Percentiles rank a stretch among this genome's conserved stretches.
Conservation (phyloP, 2,113 vertebrate species). For the Alethe diademata region DNA sequence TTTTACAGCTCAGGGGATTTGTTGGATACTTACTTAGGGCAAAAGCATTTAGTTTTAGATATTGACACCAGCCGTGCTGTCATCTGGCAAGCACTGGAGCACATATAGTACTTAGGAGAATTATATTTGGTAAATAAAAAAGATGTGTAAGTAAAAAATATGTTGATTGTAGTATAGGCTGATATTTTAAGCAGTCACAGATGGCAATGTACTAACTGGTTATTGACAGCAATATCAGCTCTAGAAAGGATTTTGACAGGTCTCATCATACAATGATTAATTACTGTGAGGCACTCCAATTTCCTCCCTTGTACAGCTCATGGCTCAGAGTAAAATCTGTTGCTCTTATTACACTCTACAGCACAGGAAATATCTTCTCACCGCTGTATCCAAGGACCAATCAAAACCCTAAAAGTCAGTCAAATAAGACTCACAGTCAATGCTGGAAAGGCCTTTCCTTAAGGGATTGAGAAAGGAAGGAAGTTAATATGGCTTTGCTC, state of each 20-base stretch:
- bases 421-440: slow-evolving; percentile 46
- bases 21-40: not conserved
- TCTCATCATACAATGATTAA: slow-evolving; percentile 92
- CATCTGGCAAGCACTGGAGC: slow-evolving; percentile 2
- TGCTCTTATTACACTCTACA: slow-evolving; percentile 78
- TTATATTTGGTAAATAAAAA: slow-evolving; percentile 61
- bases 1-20: slow-evolving; percentile 17
- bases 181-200: slow-evolving; percentile 91
- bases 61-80: not conserved
- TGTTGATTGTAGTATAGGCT: slow-evolving; percentile 67
- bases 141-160: slow-evolving; percentile 74
- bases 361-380: slow-evolving; percentile 78
- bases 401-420: slow-evolving; percentile 59
- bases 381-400: slow-evolving; percentile 65
- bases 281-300: slow-evolving; percentile 86
- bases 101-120: slow-evolving; percentile 15
- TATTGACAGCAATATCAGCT: slow-evolving; percentile 90
- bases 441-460: not conserved
- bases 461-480: not conserved
- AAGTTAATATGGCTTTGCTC: not conserved
- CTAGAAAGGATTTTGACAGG: slow-evolving; percentile 89
- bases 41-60: not conserved
- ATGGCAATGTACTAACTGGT: slow-evolving; percentile 78
- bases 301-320: slow-evolving; percentile 84
- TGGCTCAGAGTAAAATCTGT: slow-evolving; percentile 77